Evolutionary conservation across 2,888 invertebrate genomes (phyloP).

Genomic region (Rhagium mordax): DNA sequence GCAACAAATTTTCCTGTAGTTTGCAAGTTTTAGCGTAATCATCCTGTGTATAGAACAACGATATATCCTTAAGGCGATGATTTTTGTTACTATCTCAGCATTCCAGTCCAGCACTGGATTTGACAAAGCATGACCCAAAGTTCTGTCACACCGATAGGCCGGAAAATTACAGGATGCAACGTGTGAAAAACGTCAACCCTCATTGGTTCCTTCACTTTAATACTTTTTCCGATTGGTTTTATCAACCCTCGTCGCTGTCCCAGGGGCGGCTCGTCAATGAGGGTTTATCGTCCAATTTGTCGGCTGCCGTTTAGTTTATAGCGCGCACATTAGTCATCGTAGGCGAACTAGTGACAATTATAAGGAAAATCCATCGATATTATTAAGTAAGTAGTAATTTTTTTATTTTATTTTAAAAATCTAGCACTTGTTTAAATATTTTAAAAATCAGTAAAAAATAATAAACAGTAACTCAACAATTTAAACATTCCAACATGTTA

Average conservation of each 20-base stretch:
- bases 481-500: too few species aligned
- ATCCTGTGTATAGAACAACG: background rate
- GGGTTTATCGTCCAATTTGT: background rate
- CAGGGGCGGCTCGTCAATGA: background rate
- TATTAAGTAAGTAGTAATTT: too few species aligned
- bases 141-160: background rate
- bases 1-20: too few species aligned
- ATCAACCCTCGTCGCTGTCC: background rate
- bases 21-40: too few species aligned
- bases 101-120: background rate
- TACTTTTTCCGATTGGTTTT: conserved; percentile 13
- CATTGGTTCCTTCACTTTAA: conserved; percentile 18
- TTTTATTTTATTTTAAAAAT: too few species aligned
- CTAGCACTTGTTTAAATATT: too few species aligned
- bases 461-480: too few species aligned
- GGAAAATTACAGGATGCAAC: conserved; percentile 10
- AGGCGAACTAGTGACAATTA: too few species aligned
- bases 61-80: background rate
- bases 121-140: background rate
- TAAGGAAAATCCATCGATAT: too few species aligned
- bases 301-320: background rate
- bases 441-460: too few species aligned
- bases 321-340: background rate
- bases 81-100: background rate
- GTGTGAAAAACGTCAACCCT: conserved; percentile 18